Percentiles rank a stretch among this genome's conserved stretches.
phyloP scores from a whole-genome alignment of 1,140 invertebrate genomes.

The Proales similis region DNA sequence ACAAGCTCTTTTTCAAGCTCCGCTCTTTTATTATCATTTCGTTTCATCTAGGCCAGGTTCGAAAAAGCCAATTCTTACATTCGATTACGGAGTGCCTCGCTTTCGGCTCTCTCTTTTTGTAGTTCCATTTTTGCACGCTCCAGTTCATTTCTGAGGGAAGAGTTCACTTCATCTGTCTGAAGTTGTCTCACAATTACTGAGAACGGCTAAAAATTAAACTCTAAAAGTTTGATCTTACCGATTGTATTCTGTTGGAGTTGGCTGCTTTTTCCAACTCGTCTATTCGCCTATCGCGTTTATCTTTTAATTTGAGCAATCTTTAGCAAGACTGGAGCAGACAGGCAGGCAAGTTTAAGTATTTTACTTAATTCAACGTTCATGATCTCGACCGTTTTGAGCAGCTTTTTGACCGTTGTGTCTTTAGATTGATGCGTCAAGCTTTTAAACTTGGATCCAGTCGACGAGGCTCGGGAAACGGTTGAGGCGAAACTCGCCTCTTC shows the following conservation, averaged over 20 bases:
- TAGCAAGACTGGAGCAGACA: too few species aligned
- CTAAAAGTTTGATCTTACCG: slow-evolving; percentile 4
- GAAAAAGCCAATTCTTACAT: too few species aligned
- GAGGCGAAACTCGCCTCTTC: too few species aligned
- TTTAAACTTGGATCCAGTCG: neutral
- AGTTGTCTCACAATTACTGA: neutral
- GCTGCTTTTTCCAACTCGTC: slow-evolving; percentile 29
- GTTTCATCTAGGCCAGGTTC: too few species aligned
- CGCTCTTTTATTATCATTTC: too few species aligned
- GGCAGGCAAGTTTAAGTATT: too few species aligned
- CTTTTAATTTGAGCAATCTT: neutral
- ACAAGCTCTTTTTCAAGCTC: too few species aligned
- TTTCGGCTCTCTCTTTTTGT: too few species aligned
- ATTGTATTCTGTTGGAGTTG: neutral
- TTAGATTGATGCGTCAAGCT: too few species aligned
- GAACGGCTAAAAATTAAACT: neutral
- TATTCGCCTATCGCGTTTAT: slow-evolving; percentile 24
- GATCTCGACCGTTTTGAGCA: slow-evolving; percentile 24
- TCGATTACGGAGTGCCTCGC: too few species aligned
- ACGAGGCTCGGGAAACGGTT: too few species aligned
- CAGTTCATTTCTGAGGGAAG: neutral
- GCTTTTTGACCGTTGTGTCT: slow-evolving; percentile 24
- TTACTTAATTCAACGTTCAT: slow-evolving; percentile 35
- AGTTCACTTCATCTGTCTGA: neutral
- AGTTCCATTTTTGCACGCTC: too few species aligned